Percentiles rank a stretch among this genome's conserved stretches.
phyloP scores from a whole-genome alignment of 2,888 invertebrate genomes.

The Ophion slaviceki region DNA sequence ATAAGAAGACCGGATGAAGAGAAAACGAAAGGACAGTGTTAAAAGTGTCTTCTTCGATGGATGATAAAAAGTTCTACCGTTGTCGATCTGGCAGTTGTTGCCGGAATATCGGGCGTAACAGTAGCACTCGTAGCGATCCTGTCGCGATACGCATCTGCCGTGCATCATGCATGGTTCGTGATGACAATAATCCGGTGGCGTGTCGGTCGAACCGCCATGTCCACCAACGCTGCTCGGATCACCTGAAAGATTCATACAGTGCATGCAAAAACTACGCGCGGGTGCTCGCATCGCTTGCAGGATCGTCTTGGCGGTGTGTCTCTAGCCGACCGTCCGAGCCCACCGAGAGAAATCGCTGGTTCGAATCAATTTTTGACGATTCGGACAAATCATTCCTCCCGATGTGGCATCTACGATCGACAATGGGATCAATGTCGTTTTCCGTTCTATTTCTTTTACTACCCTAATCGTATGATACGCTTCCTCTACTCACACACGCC shows the following conservation, averaged over 20 bases:
- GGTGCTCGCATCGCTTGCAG: not conserved
- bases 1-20: constrained; percentile 1
- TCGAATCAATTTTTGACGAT: not conserved
- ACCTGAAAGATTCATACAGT: constrained; percentile 77
- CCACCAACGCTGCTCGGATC: constrained; percentile 75
- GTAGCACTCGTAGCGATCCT: constrained; percentile 92
- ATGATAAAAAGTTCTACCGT: constrained; percentile 80
- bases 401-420: not conserved
- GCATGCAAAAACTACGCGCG: constrained; percentile 74
- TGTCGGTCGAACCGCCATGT: constrained; percentile 73
- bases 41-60: constrained; percentile 41
- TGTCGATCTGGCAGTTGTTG: constrained; percentile 94
- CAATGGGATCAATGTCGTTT: not conserved
- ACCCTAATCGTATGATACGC: constrained; percentile 3
- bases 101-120: constrained; percentile 94
- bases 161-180: constrained; percentile 93
- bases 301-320: too few relatives aligned
- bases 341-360: not conserved
- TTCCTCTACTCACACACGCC: constrained; percentile 33
- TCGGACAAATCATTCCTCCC: not conserved
- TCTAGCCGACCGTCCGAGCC: too few relatives aligned
- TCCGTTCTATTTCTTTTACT: constrained; percentile 5
- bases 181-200: constrained; percentile 88
- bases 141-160: constrained; percentile 91
- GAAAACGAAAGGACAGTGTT: not conserved